Conservation (phyloP, 2,888 invertebrate genomes). For the Drosophila siamana region DNA sequence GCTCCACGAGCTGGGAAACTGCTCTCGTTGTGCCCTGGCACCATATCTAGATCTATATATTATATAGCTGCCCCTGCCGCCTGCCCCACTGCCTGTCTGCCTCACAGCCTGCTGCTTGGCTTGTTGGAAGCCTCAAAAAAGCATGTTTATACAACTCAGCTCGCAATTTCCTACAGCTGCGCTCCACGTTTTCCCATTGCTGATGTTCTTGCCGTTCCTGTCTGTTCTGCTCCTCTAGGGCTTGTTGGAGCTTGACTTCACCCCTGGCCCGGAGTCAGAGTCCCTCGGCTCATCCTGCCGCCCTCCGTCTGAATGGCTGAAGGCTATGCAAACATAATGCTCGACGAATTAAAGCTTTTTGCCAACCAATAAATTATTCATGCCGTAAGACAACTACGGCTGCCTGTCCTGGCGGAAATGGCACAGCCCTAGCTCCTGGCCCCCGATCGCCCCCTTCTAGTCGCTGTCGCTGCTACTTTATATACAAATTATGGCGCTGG, state of each 20-base stretch:
- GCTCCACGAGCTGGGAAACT: constrained; percentile 33
- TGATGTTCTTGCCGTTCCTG: constrained; percentile 19
- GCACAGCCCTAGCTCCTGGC: constrained; percentile 34
- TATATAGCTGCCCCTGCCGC: constrained; percentile 4
- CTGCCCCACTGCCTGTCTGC: no score
- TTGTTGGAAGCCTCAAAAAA: constrained; percentile 29
- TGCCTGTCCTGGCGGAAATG: constrained; percentile 44
- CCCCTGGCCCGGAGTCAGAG: background rate
- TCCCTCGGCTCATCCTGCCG: background rate
- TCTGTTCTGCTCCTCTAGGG: constrained; percentile 44
- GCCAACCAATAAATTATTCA: constrained; percentile 83
- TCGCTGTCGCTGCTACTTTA: constrained; percentile 32
- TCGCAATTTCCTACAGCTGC: constrained; percentile 75
- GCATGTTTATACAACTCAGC: constrained; percentile 71
- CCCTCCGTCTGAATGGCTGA: constrained; percentile 28
- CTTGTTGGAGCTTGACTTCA: constrained; percentile 28
- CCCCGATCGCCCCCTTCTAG: background rate
- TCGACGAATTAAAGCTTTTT: constrained; percentile 79
- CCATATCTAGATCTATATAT: background rate
- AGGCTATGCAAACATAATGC: constrained; percentile 79
- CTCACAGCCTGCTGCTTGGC: no score
- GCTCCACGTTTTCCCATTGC: constrained; percentile 29
- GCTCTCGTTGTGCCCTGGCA: background rate
- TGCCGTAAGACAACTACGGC: constrained; percentile 75
- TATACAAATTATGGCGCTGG: constrained; percentile 65